These are phyloP conservation scores for Cotesia vestalis DNA, from an alignment of 1,140 invertebrate species.

Conservation along the genomic window DNA sequence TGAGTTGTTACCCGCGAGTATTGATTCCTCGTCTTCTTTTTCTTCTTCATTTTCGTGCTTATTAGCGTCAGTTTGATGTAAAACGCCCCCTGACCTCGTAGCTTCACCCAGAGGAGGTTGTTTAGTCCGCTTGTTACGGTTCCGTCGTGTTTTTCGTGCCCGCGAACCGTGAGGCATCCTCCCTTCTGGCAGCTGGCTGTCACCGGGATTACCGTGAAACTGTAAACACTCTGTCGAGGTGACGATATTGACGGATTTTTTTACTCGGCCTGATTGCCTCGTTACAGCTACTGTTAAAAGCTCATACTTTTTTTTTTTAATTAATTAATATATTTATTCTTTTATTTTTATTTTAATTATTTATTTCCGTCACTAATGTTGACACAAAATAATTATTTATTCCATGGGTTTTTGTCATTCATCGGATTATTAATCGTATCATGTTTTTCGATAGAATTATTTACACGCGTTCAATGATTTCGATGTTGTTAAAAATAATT, in stretches of 20 bases:
- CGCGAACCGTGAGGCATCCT: conserved; percentile 53
- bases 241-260: conserved; percentile 18
- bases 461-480: too few species aligned
- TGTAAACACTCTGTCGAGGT: conserved; percentile 19
- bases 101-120: neutral
- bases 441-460: too few species aligned
- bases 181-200: conserved; percentile 4
- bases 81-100: conserved; percentile 13
- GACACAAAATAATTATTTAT: too few species aligned
- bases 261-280: conserved; percentile 8
- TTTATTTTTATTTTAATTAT: conserved; percentile 1
- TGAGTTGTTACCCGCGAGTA: neutral
- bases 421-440: too few species aligned
- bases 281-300: conserved; percentile 5
- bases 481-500: too few species aligned
- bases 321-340: neutral
- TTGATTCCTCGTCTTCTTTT: neutral
- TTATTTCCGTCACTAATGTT: too few species aligned
- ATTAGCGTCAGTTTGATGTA: conserved; percentile 1
- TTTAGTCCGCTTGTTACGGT: conserved; percentile 35
- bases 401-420: too few species aligned
- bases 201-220: neutral
- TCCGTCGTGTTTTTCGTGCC: conserved; percentile 49
- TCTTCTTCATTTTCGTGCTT: neutral
- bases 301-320: neutral